Conservation (phyloP, 2,797 vertebrate genomes). For the Stomatorhinus walkeri region DNA sequence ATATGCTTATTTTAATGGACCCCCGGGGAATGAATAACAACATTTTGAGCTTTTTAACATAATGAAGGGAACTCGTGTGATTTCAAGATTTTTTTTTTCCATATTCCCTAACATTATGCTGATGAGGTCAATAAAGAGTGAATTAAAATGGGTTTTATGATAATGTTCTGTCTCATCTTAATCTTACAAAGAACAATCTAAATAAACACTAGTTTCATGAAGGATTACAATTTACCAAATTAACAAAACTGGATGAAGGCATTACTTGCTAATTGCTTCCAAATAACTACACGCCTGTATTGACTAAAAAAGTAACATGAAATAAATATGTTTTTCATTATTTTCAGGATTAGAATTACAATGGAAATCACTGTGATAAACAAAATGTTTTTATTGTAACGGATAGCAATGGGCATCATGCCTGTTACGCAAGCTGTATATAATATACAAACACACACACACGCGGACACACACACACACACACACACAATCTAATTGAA, state of each 20-base stretch:
- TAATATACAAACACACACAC: background rate
- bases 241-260: background rate
- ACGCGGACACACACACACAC: background rate
- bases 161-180: background rate
- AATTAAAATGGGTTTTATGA: background rate
- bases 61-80: background rate
- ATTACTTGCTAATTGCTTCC: background rate
- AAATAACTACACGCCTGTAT: background rate
- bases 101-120: background rate
- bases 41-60: background rate
- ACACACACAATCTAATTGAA: background rate
- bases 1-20: background rate
- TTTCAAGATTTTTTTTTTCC: background rate
- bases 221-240: background rate
- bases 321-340: background rate
- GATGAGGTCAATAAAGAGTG: background rate
- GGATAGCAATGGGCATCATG: background rate
- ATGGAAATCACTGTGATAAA: background rate
- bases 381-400: background rate
- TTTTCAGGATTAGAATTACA: background rate
- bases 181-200: background rate
- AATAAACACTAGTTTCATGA: background rate
- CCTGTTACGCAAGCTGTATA: background rate
- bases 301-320: background rate
- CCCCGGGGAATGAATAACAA: background rate